Evolutionary conservation across 2,797 vertebrate genomes (phyloP).

Genomic region (Echiichthys vipera): DNA sequence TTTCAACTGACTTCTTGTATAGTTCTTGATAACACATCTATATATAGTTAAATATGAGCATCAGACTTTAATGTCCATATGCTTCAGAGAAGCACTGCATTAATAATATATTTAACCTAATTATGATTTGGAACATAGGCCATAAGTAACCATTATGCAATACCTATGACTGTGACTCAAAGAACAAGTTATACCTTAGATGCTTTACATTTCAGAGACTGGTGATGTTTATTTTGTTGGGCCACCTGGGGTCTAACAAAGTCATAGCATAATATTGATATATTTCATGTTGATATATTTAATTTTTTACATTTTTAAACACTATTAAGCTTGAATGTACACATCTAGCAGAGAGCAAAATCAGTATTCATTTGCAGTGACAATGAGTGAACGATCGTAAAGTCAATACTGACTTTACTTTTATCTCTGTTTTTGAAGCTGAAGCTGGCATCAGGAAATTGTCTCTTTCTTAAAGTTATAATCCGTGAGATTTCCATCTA

Average conservation of each 20-base stretch:
- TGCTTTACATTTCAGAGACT: neutral
- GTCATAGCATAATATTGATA: too few relatives aligned
- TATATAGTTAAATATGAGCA: neutral
- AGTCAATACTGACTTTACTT: neutral
- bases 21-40: neutral
- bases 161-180: neutral
- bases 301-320: too few relatives aligned
- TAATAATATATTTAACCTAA: neutral
- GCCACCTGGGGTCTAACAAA: neutral
- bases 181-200: neutral
- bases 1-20: neutral
- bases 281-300: too few relatives aligned
- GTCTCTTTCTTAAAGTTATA: too few relatives aligned
- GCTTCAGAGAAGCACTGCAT: neutral
- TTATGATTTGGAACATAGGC: too few relatives aligned
- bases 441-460: too few relatives aligned
- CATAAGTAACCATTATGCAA: too few relatives aligned
- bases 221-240: neutral
- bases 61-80: neutral
- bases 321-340: neutral
- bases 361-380: neutral
- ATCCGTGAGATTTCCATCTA: too few relatives aligned
- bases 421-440: too few relatives aligned
- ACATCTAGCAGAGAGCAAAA: neutral
- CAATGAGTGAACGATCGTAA: neutral